Conservation (phyloP, 1,140 invertebrate species). For the Stenopsyche tienmushanensis region DNA sequence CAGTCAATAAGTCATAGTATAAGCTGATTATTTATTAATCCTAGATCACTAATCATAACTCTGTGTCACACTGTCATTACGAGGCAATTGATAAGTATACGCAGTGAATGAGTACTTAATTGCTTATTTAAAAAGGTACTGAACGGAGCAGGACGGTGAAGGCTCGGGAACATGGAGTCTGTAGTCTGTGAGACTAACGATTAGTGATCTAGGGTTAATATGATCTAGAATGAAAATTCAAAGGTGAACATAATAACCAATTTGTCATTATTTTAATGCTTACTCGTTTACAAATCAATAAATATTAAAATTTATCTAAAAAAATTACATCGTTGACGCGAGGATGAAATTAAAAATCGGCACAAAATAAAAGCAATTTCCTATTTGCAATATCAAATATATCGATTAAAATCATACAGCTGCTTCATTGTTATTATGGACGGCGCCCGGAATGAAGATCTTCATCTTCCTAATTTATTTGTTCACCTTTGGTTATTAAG, state of each 20-base stretch:
- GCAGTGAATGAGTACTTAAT: too few relatives aligned
- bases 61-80: too few relatives aligned
- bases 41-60: too few relatives aligned
- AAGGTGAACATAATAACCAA: not conserved
- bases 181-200: too few relatives aligned
- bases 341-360: not conserved
- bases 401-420: not conserved
- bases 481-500: too few relatives aligned
- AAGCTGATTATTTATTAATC: too few relatives aligned
- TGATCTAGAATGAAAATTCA: too few relatives aligned
- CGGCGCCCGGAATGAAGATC: not conserved
- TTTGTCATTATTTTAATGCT: not conserved
- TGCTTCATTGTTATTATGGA: not conserved
- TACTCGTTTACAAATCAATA: not conserved
- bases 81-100: too few relatives aligned
- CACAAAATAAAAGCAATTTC: not conserved
- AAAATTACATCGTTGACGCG: not conserved
- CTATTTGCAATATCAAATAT: not conserved
- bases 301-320: not conserved
- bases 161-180: not conserved
- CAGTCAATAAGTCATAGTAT: slow-evolving; percentile 12
- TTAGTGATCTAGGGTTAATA: too few relatives aligned
- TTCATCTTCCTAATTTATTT: too few relatives aligned
- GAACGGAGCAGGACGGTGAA: not conserved
- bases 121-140: too few relatives aligned